A percentile compares a stretch with the other conserved stretches of the same genome.
Conservation (phyloP, 1,140 invertebrate species). For the Drosophila pruinosa region DNA sequence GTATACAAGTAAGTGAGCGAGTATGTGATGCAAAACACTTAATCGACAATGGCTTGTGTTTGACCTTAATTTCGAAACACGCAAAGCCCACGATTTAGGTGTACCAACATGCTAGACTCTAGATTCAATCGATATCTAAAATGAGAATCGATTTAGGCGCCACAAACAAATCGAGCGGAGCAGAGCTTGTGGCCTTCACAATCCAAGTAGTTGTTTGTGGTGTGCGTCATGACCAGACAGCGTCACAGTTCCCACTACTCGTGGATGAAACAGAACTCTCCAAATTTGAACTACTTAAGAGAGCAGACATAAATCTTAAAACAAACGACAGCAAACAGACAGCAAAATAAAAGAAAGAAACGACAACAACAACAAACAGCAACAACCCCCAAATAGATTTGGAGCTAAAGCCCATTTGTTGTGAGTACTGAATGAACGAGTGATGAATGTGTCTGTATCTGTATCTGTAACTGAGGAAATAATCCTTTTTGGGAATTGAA, state of each 20-base stretch:
- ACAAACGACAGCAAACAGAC: constrained; percentile 11
- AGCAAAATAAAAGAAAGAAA: neutral
- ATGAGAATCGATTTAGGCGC: constrained; percentile 13
- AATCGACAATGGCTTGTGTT: constrained; percentile 24
- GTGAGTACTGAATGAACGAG: constrained; percentile 12
- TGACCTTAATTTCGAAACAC: constrained; percentile 38
- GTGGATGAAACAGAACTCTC: constrained; percentile 4
- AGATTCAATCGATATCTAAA: constrained; percentile 22
- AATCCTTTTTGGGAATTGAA: constrained; percentile 4
- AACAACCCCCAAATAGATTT: neutral
- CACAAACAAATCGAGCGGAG: neutral
- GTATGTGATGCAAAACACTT: constrained; percentile 11
- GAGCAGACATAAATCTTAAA: constrained; percentile 17
- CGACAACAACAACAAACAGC: no score
- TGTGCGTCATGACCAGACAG: constrained; percentile 9
- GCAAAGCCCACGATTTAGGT: constrained; percentile 5
- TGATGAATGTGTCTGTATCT: constrained; percentile 5
- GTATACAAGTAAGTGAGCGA: neutral
- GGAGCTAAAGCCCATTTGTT: constrained; percentile 6
- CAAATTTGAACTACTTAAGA: constrained; percentile 18
- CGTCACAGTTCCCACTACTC: constrained; percentile 1
- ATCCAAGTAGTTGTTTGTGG: neutral
- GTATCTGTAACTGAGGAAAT: neutral
- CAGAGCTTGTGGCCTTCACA: neutral
- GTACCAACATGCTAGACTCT: constrained; percentile 9